phyloP scores from a whole-genome alignment of 2,888 invertebrate species.

The Trachelus stipa region DNA sequence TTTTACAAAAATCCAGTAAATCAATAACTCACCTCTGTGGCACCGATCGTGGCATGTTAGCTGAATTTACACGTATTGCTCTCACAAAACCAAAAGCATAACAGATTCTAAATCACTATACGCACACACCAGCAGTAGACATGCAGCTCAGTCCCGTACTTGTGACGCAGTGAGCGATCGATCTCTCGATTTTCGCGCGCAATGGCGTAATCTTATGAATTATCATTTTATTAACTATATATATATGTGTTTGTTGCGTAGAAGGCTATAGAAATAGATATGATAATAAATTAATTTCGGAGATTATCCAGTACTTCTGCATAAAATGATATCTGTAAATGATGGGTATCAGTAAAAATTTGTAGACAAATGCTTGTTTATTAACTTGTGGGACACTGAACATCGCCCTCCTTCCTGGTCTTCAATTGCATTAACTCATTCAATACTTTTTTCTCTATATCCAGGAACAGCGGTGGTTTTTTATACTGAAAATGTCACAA shows the following conservation, averaged over 20 bases:
- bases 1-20: background rate
- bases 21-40: conserved; percentile 51
- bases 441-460: conserved; percentile 74
- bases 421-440: conserved; percentile 55
- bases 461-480: conserved; percentile 77
- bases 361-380: conserved; percentile 15
- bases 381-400: conserved; percentile 61
- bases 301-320: background rate
- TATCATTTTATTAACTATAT: background rate
- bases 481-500: conserved; percentile 73
- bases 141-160: conserved; percentile 19
- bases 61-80: conserved; percentile 27
- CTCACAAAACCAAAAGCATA: conserved; percentile 29
- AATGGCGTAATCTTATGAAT: background rate
- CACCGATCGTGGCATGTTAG: conserved; percentile 45
- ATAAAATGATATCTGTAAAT: background rate
- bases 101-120: conserved; percentile 33
- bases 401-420: conserved; percentile 52
- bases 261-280: background rate
- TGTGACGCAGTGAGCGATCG: conserved; percentile 36
- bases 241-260: background rate
- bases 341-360: background rate
- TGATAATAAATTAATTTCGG: background rate
- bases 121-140: conserved; percentile 30
- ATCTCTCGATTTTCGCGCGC: conserved; percentile 37